These are phyloP conservation scores for Drosophila nigricruria DNA, from an alignment of 2,888 invertebrate genomes.

Conservation along the genomic window DNA sequence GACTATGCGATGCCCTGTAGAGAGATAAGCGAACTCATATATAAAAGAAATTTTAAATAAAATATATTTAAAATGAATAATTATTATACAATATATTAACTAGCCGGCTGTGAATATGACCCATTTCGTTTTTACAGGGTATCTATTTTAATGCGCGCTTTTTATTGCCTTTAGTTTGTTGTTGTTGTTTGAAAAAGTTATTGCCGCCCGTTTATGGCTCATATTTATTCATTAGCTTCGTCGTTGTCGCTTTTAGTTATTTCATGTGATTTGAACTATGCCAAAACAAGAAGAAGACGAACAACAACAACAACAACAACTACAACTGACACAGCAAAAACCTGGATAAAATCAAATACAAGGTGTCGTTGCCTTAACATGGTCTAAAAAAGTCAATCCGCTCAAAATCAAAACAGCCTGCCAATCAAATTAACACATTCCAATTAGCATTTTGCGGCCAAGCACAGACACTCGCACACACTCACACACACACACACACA, in stretches of 20 bases:
- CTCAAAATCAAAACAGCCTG: slow-evolving; percentile 54
- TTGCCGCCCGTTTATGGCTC: slow-evolving; percentile 48
- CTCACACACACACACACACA: slow-evolving; percentile 4
- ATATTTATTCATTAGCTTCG: slow-evolving; percentile 68
- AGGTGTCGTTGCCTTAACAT: slow-evolving; percentile 37
- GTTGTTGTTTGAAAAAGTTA: slow-evolving; percentile 29
- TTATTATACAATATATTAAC: neutral
- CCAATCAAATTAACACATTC: slow-evolving; percentile 79
- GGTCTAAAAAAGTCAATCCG: slow-evolving; percentile 38
- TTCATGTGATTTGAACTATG: slow-evolving; percentile 43
- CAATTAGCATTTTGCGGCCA: slow-evolving; percentile 67
- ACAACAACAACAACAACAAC: neutral
- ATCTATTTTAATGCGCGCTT: slow-evolving; percentile 33
- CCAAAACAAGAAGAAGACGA: slow-evolving; percentile 21
- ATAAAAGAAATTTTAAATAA: neutral
- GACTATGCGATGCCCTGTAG: slow-evolving; percentile 12
- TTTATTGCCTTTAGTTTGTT: slow-evolving; percentile 40
- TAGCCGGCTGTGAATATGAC: neutral
- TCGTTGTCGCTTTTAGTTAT: slow-evolving; percentile 47
- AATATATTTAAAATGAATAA: neutral
- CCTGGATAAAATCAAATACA: slow-evolving; percentile 28
- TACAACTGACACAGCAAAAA: neutral
- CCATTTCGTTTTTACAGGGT: neutral
- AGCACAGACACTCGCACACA: slow-evolving; percentile 1
- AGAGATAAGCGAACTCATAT: neutral